Percentiles rank a stretch among this genome's conserved stretches.
Evolutionary conservation across 2,888 invertebrate species (phyloP).

Genomic region (Camptogramma bilineatum): DNA sequence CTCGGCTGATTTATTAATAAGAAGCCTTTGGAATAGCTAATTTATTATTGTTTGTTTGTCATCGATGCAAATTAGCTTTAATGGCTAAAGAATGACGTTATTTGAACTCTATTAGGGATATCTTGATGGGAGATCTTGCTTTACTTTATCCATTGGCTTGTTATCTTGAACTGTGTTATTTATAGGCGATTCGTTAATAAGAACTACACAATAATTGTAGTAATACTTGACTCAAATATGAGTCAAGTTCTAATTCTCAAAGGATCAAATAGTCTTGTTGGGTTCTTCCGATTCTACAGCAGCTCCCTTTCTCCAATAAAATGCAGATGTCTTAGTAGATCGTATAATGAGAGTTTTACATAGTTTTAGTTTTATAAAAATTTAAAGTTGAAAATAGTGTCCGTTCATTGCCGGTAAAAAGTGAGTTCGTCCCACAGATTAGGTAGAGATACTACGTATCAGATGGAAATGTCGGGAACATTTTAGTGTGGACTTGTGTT

Average conservation of each 20-base stretch:
- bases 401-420: no score
- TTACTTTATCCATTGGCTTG: constrained; percentile 23
- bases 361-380: no score
- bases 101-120: constrained; percentile 20
- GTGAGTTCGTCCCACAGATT: no score
- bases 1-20: constrained; percentile 56
- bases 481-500: no score
- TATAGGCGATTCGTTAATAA: constrained; percentile 4
- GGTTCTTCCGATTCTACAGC: no score
- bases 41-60: constrained; percentile 59
- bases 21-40: constrained; percentile 55
- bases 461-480: no score
- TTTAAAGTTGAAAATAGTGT: no score
- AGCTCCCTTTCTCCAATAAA: no score
- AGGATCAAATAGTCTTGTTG: no score
- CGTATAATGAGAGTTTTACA: no score
- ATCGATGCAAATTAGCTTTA: constrained; percentile 42
- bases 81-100: constrained; percentile 32
- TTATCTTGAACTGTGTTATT: constrained; percentile 23
- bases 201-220: not conserved
- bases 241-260: not conserved
- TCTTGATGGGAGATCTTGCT: constrained; percentile 25
- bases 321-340: no score
- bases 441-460: no score
- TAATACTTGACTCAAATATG: not conserved